These are phyloP conservation scores for Coelopa pilipes DNA, from an alignment of 2,888 invertebrate genomes.

Conservation along the genomic window DNA sequence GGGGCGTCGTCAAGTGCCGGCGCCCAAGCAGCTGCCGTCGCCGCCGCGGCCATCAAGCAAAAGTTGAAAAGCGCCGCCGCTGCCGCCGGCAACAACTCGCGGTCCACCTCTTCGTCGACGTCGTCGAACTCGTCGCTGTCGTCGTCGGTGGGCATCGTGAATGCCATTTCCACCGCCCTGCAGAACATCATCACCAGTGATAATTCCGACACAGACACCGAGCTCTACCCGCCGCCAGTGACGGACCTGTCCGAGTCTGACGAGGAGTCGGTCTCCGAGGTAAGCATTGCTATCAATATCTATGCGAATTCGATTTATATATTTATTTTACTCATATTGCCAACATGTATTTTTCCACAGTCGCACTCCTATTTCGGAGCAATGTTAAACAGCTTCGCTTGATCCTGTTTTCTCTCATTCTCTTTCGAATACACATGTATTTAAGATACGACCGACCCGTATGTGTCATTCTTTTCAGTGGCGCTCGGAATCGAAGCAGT, in stretches of 20 bases:
- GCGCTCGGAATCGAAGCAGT: too few species aligned
- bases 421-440: too few species aligned
- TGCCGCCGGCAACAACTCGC: constrained; percentile 52
- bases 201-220: constrained; percentile 89
- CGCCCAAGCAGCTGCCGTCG: constrained; percentile 49
- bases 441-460: too few species aligned
- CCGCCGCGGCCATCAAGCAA: constrained; percentile 57
- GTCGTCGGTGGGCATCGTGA: constrained; percentile 62
- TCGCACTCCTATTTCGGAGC: too few species aligned
- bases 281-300: constrained; percentile 68
- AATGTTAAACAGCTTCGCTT: too few species aligned
- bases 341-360: too few species aligned
- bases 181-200: constrained; percentile 76
- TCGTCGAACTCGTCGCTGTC: constrained; percentile 62
- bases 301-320: too few species aligned
- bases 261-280: constrained; percentile 96
- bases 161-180: constrained; percentile 61
- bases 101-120: constrained; percentile 59
- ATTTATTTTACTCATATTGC: too few species aligned
- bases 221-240: constrained; percentile 83
- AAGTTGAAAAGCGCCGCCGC: constrained; percentile 55
- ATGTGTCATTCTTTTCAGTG: too few species aligned
- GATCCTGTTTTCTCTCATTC: too few species aligned
- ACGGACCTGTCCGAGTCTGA: constrained; percentile 95
- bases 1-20: constrained; percentile 44